These are phyloP conservation scores for Alethe diademata DNA, from an alignment of 2,113 vertebrate species.

Conservation along the genomic window DNA sequence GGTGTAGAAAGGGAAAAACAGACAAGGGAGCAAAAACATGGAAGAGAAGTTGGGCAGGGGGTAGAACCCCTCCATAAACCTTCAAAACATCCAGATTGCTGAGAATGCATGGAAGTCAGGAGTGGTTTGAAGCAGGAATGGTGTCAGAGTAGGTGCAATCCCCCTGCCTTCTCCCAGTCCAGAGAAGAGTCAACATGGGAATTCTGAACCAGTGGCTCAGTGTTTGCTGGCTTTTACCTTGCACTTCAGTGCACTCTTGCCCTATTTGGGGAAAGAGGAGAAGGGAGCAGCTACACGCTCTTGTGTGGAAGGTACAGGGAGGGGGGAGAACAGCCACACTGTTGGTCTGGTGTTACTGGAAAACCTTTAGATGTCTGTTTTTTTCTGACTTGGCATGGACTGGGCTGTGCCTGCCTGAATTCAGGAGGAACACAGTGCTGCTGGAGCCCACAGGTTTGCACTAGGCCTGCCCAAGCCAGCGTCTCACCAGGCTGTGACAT, in stretches of 20 bases:
- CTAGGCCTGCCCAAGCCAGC: fast-evolving
- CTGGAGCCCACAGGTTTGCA: not conserved
- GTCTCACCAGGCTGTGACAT: not conserved
- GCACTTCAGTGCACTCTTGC: not conserved
- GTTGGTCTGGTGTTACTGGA: not conserved
- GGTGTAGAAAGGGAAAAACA: not conserved
- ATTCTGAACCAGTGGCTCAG: not conserved
- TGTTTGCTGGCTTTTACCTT: not conserved
- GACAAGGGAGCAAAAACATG: not conserved
- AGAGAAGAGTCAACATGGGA: not conserved
- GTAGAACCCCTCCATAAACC: not conserved
- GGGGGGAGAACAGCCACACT: fast-evolving
- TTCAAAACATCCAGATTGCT: not conserved
- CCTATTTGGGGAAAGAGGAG: not conserved
- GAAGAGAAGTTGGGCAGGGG: fast-evolving
- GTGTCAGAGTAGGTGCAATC: fast-evolving
- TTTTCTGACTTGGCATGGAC: not conserved
- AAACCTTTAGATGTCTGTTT: not conserved
- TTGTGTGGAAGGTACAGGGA: not conserved
- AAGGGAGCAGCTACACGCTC: not conserved
- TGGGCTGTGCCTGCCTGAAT: not conserved
- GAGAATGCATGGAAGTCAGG: fast-evolving
- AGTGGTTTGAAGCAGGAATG: not conserved
- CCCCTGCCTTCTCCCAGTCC: not conserved
- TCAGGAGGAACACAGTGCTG: fast-evolving